Conservation (phyloP, 2,113 vertebrate species). For the Notiomystis cincta region DNA sequence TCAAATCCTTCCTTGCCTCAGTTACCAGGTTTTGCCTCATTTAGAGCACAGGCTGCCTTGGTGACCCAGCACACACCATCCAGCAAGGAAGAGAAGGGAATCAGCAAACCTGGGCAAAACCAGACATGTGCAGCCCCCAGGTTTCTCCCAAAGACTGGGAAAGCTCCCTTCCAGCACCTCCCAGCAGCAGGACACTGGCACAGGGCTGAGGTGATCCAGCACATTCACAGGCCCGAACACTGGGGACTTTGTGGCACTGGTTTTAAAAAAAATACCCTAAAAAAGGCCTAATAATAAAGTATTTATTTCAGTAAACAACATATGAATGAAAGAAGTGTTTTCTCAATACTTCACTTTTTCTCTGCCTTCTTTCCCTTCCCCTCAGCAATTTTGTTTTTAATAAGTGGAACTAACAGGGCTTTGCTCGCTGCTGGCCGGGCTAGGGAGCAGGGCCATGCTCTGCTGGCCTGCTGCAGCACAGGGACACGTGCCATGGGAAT, state of each 20-base stretch:
- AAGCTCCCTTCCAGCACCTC: background rate
- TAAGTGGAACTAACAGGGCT: constrained; percentile 50
- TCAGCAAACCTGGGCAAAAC: background rate
- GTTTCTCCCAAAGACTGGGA: background rate
- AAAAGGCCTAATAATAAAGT: constrained; percentile 63
- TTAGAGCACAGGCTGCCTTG: background rate
- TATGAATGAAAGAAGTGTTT: constrained; percentile 68
- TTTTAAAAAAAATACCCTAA: constrained; percentile 13
- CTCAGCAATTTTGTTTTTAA: constrained; percentile 15
- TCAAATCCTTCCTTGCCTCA: background rate
- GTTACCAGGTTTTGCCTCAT: background rate
- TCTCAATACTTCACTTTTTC: constrained; percentile 40
- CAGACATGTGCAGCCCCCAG: background rate
- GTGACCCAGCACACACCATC: background rate
- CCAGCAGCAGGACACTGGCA: background rate
- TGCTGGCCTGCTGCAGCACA: background rate
- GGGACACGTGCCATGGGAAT: background rate
- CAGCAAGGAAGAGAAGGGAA: background rate
- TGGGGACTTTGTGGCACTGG: constrained; percentile 37
- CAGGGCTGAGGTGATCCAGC: background rate
- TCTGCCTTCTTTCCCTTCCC: constrained; percentile 28
- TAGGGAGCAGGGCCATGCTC: background rate
- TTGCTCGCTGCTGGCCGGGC: background rate
- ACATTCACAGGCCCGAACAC: constrained; percentile 2
- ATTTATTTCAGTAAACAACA: constrained; percentile 68